Conservation (phyloP, 1,140 invertebrate species). For the Tigriopus japonicus region DNA sequence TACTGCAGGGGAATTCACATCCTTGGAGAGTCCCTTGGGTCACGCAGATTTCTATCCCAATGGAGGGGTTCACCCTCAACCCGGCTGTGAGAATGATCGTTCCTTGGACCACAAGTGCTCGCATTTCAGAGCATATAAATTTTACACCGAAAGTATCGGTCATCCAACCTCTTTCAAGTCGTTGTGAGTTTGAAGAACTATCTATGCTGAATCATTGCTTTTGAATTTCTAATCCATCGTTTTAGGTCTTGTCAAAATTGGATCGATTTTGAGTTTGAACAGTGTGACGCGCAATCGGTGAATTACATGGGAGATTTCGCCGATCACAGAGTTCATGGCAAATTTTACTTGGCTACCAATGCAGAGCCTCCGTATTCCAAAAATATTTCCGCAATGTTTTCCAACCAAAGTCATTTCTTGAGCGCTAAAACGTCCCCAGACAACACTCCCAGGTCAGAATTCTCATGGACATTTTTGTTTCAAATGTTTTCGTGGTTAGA, state of each 20-base stretch:
- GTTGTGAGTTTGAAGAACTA: neutral
- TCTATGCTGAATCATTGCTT: neutral
- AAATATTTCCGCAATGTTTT: no score
- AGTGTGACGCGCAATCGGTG: neutral
- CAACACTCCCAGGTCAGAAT: no score
- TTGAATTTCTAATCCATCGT: neutral
- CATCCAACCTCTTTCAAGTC: neutral
- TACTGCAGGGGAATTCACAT: neutral
- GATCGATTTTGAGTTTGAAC: neutral
- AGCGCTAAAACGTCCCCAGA: no score
- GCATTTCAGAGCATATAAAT: neutral
- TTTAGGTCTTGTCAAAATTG: neutral
- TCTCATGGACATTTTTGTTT: no score
- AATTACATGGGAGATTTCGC: neutral
- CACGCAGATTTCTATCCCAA: neutral
- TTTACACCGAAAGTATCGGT: neutral
- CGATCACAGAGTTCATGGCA: neutral
- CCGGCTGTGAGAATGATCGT: neutral
- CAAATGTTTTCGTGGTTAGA: no score
- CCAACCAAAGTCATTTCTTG: no score
- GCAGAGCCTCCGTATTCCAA: neutral
- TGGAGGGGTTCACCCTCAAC: neutral
- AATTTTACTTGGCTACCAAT: neutral
- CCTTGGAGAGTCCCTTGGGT: neutral
- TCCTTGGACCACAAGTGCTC: neutral